Evolutionary conservation across 2,888 invertebrate genomes (phyloP).

Genomic region (Tetragonisca angustula): DNA sequence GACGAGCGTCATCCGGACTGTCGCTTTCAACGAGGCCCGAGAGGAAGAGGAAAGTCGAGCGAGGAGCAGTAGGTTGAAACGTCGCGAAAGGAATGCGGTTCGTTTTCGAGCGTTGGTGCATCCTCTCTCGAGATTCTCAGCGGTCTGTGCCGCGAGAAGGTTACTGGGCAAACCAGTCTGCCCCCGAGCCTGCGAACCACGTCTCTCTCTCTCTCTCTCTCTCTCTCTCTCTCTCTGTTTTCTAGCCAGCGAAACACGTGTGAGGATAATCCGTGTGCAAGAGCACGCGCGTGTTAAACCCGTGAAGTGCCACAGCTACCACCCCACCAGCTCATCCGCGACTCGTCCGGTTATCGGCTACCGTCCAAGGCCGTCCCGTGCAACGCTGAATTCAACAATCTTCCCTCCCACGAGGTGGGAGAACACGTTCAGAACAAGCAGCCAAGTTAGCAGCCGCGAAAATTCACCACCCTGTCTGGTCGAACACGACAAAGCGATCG

Average conservation of each 20-base stretch:
- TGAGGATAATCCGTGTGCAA: constrained; percentile 51
- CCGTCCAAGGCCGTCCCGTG: constrained; percentile 49
- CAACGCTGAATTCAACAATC: constrained; percentile 39
- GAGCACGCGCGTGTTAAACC: constrained; percentile 26
- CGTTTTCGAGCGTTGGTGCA: constrained; percentile 62
- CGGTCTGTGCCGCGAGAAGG: constrained; percentile 69
- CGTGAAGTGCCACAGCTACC: constrained; percentile 20
- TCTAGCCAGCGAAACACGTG: constrained; percentile 51
- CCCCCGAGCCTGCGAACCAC: constrained; percentile 42
- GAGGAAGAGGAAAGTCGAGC: constrained; percentile 41
- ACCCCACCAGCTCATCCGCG: constrained; percentile 34
- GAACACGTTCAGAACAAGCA: constrained; percentile 1
- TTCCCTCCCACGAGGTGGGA: not conserved
- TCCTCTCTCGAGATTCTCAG: constrained; percentile 63
- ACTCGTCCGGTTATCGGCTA: constrained; percentile 46
- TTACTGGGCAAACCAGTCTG: constrained; percentile 81
- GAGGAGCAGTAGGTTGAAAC: constrained; percentile 43
- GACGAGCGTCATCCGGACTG: constrained; percentile 8
- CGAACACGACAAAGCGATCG: not conserved
- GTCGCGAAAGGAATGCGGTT: constrained; percentile 69
- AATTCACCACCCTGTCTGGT: constrained; percentile 41
- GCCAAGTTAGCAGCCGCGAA: not conserved
- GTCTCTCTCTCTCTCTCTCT: not conserved
- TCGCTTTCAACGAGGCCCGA: constrained; percentile 44
- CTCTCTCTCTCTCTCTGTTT: constrained; percentile 49